Percentiles rank a stretch among this genome's conserved stretches.
These are phyloP conservation scores for Parotocinclus haroldoi DNA, from an alignment of 2,797 vertebrate genomes.

Conservation along the genomic window DNA sequence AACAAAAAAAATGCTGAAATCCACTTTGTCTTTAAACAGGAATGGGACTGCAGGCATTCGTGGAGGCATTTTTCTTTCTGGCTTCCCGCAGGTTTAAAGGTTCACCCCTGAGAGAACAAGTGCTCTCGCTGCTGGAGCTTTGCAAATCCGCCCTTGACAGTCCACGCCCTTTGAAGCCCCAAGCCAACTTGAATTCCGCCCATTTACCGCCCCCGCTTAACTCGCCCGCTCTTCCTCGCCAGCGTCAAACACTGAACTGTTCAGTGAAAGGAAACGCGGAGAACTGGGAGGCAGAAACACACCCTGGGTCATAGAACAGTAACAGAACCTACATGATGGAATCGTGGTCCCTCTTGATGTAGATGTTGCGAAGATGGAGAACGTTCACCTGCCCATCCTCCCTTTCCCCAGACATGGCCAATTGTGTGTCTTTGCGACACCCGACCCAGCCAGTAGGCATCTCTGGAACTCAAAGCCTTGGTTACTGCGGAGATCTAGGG, in stretches of 20 bases:
- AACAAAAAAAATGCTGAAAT: no score
- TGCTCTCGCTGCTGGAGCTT: constrained; percentile 74
- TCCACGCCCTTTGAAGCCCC: constrained; percentile 37
- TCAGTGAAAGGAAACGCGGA: constrained; percentile 61
- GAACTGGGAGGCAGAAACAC: constrained; percentile 58
- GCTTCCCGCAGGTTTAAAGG: constrained; percentile 84
- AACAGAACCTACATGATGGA: no score
- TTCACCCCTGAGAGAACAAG: constrained; percentile 73
- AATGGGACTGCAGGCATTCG: constrained; percentile 90
- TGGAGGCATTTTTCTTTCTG: constrained; percentile 88
- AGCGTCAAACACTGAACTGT: constrained; percentile 56
- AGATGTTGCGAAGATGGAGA: no score
- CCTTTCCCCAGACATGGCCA: no score
- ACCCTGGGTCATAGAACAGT: constrained; percentile 1
- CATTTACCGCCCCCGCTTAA: constrained; percentile 42
- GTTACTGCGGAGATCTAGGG: no score
- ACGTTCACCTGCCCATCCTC: no score
- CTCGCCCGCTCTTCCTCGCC: constrained; percentile 44
- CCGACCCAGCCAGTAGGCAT: no score
- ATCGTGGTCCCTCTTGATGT: no score
- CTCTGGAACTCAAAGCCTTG: no score
- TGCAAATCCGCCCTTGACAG: constrained; percentile 82
- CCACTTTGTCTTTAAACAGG: constrained; percentile 64
- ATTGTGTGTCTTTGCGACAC: no score
- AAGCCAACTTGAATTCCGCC: constrained; percentile 10